Base-by-base conservation (phyloP, 1,140 invertebrate genomes). In the Heliconius congener region DNA sequence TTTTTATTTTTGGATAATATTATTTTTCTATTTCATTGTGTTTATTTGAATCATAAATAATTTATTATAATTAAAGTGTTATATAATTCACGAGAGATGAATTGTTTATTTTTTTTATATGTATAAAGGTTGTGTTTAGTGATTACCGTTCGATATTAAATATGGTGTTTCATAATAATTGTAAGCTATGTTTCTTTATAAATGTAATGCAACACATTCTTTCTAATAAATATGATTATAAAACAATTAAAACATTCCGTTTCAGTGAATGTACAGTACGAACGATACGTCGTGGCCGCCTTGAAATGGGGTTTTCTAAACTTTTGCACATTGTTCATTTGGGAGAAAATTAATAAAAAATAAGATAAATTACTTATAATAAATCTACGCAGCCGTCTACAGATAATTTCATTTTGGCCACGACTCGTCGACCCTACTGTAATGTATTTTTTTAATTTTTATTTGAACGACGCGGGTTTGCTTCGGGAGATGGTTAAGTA, bases 401-500 rank as follows among this genome's bases (percentile, higher is more conserved):
- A 52, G 18, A 52, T 52, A 6, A 52, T 8, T 19, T 19, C 3
- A 18, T 18, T 18, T 18, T 18, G 1, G 5, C 50, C 50, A 19
- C 5, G 1, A 19, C 50, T 52, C 18, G 18, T 52, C 50, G 18
- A 19, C 50, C 5, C 6, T 19, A 52, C 6, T 52, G 18, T 46
- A 46, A 13, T 52, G 18, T 52, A 52, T 19, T 60, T 72, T 39
- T 71, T 72, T 70, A 6, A 37, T 37, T 77, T 74, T 71, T 55
- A 18, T 80, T 80, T 55, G 52, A 27, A 80, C 70, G 72, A 82
- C 80, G 76, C 82, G 81, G 77, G 81, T 79, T 74, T 76, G 76
- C 52, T 83, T 88, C 81, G 80, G 83, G 76, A 79, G 76, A 81
- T 83, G 78, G 83, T 79, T 86, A 86, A 73, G 84, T 87, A 86